phyloP scores from a whole-genome alignment of 2,113 vertebrate species.

The Antidorcas marsupialis region DNA sequence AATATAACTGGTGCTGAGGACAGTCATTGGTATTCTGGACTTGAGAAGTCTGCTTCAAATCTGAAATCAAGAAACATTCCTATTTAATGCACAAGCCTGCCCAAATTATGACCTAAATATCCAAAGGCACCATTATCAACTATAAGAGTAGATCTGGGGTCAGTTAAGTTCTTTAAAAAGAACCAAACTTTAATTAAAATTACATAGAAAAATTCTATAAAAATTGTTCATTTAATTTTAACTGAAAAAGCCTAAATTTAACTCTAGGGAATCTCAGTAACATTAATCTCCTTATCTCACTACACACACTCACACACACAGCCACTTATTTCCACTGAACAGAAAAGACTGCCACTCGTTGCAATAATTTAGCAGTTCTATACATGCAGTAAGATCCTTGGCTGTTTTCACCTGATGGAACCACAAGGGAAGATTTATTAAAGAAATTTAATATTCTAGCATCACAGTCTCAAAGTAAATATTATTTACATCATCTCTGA shows the following conservation, averaged over 20 bases:
- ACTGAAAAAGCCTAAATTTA: not conserved
- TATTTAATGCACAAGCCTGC: not conserved
- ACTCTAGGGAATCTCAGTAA: not conserved
- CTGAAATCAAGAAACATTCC: not conserved
- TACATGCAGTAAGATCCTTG: not conserved
- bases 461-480: conserved; percentile 41
- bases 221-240: conserved; percentile 16
- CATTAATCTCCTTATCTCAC: not conserved
- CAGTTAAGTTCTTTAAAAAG: conserved; percentile 29
- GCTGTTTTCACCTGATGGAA: conserved; percentile 9
- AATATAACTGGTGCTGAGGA: not conserved
- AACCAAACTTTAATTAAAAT: conserved; percentile 5
- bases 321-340: not conserved
- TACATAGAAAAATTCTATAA: not conserved
- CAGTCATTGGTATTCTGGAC: not conserved
- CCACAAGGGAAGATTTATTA: conserved; percentile 40
- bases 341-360: not conserved
- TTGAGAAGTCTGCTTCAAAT: not conserved
- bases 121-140: not conserved
- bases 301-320: not conserved
- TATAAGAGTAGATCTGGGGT: not conserved
- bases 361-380: conserved; percentile 21
- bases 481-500: conserved; percentile 4
- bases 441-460: conserved; percentile 2
- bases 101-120: not conserved